Percentiles rank a stretch among this genome's conserved stretches.
Evolutionary conservation across 2,888 invertebrate genomes (phyloP).

Genomic region (Acronicta alni): DNA sequence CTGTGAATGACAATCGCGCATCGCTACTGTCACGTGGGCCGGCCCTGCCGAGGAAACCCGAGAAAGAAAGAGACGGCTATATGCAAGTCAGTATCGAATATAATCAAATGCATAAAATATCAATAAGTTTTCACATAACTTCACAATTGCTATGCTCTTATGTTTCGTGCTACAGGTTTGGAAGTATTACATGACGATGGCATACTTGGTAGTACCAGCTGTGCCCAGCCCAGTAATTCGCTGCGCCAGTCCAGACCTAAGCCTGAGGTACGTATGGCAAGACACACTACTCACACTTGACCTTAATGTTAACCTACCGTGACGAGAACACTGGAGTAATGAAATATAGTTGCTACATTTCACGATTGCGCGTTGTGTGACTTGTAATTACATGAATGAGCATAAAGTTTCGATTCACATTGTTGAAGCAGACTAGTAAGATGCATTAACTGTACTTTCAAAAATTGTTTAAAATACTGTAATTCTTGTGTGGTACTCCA

Average conservation of each 20-base stretch:
- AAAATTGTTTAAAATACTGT: not conserved
- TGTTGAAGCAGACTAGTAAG: no score
- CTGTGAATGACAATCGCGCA: conserved; percentile 98
- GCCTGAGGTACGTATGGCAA: conserved; percentile 92
- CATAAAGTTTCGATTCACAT: not conserved
- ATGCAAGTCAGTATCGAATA: conserved; percentile 90
- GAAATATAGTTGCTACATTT: not conserved
- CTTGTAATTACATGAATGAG: not conserved
- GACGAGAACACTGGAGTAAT: conserved; percentile 14
- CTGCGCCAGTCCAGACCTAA: conserved; percentile 97
- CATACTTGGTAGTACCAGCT: conserved; percentile 98
- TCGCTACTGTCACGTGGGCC: conserved; percentile 96
- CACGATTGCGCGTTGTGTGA: not conserved
- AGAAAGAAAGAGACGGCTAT: conserved; percentile 97
- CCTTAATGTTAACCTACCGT: conserved; percentile 9
- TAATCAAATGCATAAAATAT: no score
- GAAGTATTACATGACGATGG: conserved; percentile 99
- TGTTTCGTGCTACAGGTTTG: conserved; percentile 90
- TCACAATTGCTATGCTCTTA: not conserved
- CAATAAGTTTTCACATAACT: not conserved
- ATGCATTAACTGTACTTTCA: not conserved
- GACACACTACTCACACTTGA: conserved; percentile 5
- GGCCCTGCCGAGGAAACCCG: conserved; percentile 95
- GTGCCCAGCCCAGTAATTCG: conserved; percentile 95
- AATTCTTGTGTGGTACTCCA: conserved; percentile 21